Evolutionary conservation across 2,888 invertebrate genomes (phyloP).

Genomic region (Drosophila acutilabella): DNA sequence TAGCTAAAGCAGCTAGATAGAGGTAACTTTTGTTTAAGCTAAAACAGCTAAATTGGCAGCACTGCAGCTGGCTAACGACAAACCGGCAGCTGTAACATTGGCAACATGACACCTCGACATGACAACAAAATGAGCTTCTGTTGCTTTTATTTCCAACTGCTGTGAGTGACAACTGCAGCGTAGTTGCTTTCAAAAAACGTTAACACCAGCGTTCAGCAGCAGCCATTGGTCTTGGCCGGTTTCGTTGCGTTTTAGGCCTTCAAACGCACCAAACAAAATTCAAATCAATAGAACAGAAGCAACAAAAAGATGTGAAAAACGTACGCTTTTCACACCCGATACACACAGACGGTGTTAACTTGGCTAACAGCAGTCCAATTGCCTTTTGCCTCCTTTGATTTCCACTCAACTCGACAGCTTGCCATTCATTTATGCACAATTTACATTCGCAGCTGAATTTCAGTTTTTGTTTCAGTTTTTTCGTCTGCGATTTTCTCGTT

Average conservation of each 20-base stretch:
- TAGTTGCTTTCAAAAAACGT: slow-evolving; percentile 76
- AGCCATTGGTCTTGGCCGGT: not conserved
- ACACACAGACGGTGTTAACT: slow-evolving; percentile 9
- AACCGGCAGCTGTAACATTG: slow-evolving; percentile 68
- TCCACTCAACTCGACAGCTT: slow-evolving; percentile 36
- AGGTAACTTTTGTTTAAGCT: too few species aligned
- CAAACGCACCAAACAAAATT: slow-evolving; percentile 71
- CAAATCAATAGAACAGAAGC: slow-evolving; percentile 49
- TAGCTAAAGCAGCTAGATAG: too few species aligned
- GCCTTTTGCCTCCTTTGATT: slow-evolving; percentile 18
- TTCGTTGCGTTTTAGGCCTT: slow-evolving; percentile 19
- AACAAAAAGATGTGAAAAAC: slow-evolving; percentile 12
- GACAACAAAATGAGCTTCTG: slow-evolving; percentile 82
- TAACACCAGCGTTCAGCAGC: slow-evolving; percentile 53
- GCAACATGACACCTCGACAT: slow-evolving; percentile 80
- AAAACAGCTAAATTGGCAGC: slow-evolving; percentile 23
- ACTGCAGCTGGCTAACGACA: slow-evolving; percentile 16
- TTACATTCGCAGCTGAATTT: slow-evolving; percentile 7
- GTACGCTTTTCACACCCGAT: slow-evolving; percentile 60
- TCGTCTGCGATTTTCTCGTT: slow-evolving; percentile 7
- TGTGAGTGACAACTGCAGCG: slow-evolving; percentile 72
- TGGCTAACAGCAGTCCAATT: slow-evolving; percentile 4
- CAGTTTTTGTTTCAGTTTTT: slow-evolving; percentile 23
- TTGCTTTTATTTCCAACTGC: slow-evolving; percentile 51
- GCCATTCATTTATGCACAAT: slow-evolving; percentile 61